These are phyloP conservation scores for Alligator sinensis DNA, from an alignment of 2,113 vertebrate genomes.

Conservation along the genomic window DNA sequence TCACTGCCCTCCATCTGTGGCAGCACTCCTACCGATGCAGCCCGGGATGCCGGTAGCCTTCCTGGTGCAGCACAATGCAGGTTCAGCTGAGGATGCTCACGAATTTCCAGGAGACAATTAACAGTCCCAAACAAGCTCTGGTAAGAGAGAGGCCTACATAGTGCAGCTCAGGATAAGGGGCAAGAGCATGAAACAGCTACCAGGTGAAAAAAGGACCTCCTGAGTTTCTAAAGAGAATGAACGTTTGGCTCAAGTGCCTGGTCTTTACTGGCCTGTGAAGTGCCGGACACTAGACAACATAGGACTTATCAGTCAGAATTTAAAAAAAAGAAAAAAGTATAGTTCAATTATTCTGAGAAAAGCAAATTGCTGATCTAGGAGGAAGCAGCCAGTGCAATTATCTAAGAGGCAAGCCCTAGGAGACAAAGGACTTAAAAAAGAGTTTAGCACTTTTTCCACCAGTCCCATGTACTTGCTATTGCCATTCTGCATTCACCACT, in stretches of 20 bases:
- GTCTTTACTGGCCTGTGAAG: neutral
- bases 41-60: no score
- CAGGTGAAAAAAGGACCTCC: neutral
- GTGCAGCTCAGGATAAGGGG: neutral
- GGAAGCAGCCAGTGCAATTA: neutral
- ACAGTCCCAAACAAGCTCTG: neutral
- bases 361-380: conserved; percentile 45
- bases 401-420: conserved; percentile 30
- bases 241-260: neutral
- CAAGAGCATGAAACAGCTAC: neutral
- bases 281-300: neutral
- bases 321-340: conserved; percentile 29
- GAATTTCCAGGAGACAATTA: neutral
- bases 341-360: conserved; percentile 61
- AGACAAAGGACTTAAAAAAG: conserved; percentile 56
- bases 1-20: no score
- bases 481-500: neutral
- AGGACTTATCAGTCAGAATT: neutral
- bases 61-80: neutral
- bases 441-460: conserved; percentile 29
- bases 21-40: no score
- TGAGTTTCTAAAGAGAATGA: neutral
- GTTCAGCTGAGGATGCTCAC: neutral
- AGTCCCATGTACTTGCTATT: neutral
- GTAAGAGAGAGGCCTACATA: neutral